phyloP scores from a whole-genome alignment of 2,888 invertebrate species.

The Polydrusus tereticollis region DNA sequence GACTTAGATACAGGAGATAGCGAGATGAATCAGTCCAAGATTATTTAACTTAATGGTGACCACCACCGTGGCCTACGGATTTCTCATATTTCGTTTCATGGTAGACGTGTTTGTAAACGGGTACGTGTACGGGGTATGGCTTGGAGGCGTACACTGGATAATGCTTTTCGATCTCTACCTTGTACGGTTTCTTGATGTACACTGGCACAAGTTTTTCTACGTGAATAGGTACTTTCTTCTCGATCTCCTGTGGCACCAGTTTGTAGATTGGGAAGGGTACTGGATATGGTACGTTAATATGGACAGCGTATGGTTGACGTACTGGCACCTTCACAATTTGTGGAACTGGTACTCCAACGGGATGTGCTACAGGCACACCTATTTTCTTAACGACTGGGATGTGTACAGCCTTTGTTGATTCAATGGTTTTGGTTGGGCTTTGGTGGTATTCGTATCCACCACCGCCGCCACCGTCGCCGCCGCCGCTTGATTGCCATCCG shows the following conservation, averaged over 20 bases:
- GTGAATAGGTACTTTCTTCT: constrained; percentile 80
- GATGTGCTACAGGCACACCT: constrained; percentile 81
- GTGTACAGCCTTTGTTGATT: constrained; percentile 78
- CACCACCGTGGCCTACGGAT: constrained; percentile 65
- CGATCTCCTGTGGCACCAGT: constrained; percentile 79
- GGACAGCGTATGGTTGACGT: constrained; percentile 82
- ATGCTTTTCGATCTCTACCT: constrained; percentile 81
- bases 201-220: constrained; percentile 81
- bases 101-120: constrained; percentile 81
- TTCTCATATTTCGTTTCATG: constrained; percentile 64
- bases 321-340: constrained; percentile 79
- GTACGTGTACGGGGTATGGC: constrained; percentile 81
- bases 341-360: constrained; percentile 79
- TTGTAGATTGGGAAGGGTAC: constrained; percentile 81
- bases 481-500: constrained; percentile 68
- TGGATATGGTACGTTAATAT: constrained; percentile 78
- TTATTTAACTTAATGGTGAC: constrained; percentile 52
- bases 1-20: constrained; percentile 28
- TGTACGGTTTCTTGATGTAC: constrained; percentile 81
- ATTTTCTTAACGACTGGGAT: constrained; percentile 80
- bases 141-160: constrained; percentile 75
- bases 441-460: constrained; percentile 67
- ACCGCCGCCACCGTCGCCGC: constrained; percentile 64
- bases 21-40: constrained; percentile 30
- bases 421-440: constrained; percentile 73